Base-by-base conservation (phyloP, 2,888 invertebrate genomes). In the Drosophila longiperda region DNA sequence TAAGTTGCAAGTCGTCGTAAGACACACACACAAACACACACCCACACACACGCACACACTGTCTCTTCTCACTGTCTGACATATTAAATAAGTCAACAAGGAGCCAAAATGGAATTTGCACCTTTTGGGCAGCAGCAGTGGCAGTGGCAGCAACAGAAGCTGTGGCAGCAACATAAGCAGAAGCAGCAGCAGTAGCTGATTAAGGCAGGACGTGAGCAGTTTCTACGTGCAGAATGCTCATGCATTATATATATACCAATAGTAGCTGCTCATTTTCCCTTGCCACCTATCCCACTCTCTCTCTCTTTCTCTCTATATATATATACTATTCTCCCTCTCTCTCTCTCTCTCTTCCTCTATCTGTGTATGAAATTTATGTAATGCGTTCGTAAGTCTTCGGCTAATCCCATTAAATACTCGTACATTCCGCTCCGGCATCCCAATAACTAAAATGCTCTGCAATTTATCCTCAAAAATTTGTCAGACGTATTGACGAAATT, bases 301-400 rank as follows among this genome's bases (percentile, higher is more conserved):
- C 48, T 40, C 57, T 8, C 26, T 9, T 26, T 33, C 6, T 26
- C 17, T 23, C 40, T 17, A 52, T 36, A 36, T 15, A 26, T 23
- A 17, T 29, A 15, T 23, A 11, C 15, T 20, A 20, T 7, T 29
- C 12, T 29, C n/a, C 32, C 17, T 26, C 33, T 26, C 11, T 23
- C 48, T 45, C 63, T 11, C 11, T 12, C 34, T 34, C 5, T 33
- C 9, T 11, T 5, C 11, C 33, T 20, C 33, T 15, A 12, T 20
- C n/a, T 32, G 20, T 32, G 34, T 26, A 36, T 63, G 32, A 29
- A 52, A 60, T 64, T 75, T 66, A 32, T 61, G 77, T 91, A 92
- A 92, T 92, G 91, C 87, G 91, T 88, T 87, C 86, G 90, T 89
- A 91, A 91, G 91, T 89, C 91, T 82, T 80, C 73, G 77, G 84